Evolutionary conservation across 1,140 invertebrate genomes (phyloP), one percentile per base, ranked within the genome.

Genomic region (Pseudomyrmex cubaensis): DNA sequence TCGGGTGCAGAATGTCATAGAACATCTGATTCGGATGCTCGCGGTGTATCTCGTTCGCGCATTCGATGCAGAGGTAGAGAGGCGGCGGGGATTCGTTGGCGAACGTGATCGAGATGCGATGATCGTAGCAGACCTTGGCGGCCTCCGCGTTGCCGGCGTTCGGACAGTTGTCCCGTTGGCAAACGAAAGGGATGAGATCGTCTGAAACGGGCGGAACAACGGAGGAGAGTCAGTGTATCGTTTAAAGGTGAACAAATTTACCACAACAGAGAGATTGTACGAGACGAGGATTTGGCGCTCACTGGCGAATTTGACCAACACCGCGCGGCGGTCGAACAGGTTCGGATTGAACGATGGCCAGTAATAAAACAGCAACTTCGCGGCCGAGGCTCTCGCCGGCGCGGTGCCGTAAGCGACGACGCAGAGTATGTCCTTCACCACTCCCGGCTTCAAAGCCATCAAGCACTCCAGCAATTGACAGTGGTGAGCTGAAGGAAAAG

Each of bases 271-370:
- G 35, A 35, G 35, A 35, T 35, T 35, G 35, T 7, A 35, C 5
- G 35, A 35, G 35, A 35, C 35, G 35, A 20, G 20, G 5, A 35
- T 35, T 35, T 35, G 35, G 35, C 35, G 93, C 95, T 95, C 93
- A 98, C 98, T 98, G 83, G 97, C 97, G 92, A 98, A 97, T 95
- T 98, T 98, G 85, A 98, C 97, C 70, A 98, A 96, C 52, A 98
- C 95, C 0, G 97, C 97, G 91, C 98, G 97, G 62, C 98, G 95
- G 92, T 99, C 99, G 90, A 98, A 97, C 2, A 99, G 95, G 91
- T 97, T 97, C 20, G 98, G 97, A 95, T 99, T 99, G 87, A 99
- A 97, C 2, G 98, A 97, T n/a, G 99, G 99, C 99, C 99, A 99
- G 93, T 99, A 99, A 94, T 99, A 98, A 94, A 99, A 99, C 17